Conservation (phyloP, 2,888 invertebrate species). For the Cabera pusaria region DNA sequence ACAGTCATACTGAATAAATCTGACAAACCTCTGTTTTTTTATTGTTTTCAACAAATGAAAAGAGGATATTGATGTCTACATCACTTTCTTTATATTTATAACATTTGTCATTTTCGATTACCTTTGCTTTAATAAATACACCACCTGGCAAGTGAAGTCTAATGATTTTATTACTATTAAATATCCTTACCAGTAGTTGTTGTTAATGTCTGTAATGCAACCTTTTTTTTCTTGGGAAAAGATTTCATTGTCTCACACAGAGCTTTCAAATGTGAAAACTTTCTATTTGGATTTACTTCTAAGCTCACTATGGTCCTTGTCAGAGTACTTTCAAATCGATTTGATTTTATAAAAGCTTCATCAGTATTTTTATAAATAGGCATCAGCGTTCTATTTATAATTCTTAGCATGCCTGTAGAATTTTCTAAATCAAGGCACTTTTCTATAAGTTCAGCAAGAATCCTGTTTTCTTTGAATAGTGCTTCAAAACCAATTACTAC, state of each 20-base stretch:
- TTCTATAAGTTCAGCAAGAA: slow-evolving; percentile 47
- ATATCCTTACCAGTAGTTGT: too few relatives aligned
- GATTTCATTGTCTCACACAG: slow-evolving; percentile 49
- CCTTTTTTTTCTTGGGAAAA: slow-evolving; percentile 42
- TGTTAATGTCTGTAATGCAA: slow-evolving; percentile 47
- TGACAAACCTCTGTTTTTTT: too few relatives aligned
- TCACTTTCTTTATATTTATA: too few relatives aligned
- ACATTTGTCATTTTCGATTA: too few relatives aligned
- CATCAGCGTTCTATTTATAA: slow-evolving; percentile 49
- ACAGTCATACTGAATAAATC: too few relatives aligned
- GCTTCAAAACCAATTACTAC: slow-evolving; percentile 14
- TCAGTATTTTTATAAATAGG: slow-evolving; percentile 41
- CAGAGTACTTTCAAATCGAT: slow-evolving; percentile 39
- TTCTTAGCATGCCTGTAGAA: slow-evolving; percentile 46
- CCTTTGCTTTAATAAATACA: too few relatives aligned
- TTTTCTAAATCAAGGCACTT: slow-evolving; percentile 46
- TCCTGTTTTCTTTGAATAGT: slow-evolving; percentile 38
- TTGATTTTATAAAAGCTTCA: slow-evolving; percentile 42
- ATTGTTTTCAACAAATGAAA: too few relatives aligned
- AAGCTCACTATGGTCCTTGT: slow-evolving; percentile 36
- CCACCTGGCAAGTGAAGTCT: too few relatives aligned
- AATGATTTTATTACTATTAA: too few relatives aligned
- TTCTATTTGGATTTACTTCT: slow-evolving; percentile 42
- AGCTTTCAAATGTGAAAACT: slow-evolving; percentile 52
- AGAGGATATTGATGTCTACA: too few relatives aligned